phyloP scores from a whole-genome alignment of 2,888 invertebrate species.

The Vanessa cardui region DNA sequence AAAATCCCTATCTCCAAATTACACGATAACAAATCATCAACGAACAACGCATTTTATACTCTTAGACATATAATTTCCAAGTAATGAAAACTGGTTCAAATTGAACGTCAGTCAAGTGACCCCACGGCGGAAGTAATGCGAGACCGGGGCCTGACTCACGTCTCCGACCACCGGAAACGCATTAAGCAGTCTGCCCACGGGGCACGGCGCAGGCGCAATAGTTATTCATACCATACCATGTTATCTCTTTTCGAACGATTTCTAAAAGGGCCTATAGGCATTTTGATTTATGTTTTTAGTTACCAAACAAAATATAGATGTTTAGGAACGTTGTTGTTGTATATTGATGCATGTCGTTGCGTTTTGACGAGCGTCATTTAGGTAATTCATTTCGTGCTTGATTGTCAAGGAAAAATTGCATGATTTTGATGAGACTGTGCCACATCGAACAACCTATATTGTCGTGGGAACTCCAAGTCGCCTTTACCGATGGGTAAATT shows the following conservation, averaged over 20 bases:
- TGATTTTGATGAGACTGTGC: no score
- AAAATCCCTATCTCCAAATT: no score
- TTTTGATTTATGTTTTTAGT: background rate
- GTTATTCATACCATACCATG: background rate
- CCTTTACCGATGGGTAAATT: no score
- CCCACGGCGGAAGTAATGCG: conserved; percentile 32
- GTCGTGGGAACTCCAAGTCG: no score
- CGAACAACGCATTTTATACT: background rate
- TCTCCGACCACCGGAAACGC: conserved; percentile 29
- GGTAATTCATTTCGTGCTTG: no score
- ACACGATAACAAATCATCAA: no score
- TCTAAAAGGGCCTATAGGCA: background rate
- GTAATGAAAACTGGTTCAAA: conserved; percentile 9
- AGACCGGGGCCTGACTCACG: conserved; percentile 19
- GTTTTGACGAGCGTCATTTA: no score
- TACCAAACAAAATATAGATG: no score
- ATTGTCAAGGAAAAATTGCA: no score
- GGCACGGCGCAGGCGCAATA: conserved; percentile 17
- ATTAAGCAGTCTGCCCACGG: conserved; percentile 33
- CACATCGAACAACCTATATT: no score
- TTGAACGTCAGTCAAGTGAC: conserved; percentile 20
- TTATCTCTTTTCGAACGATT: background rate
- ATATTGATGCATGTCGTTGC: no score
- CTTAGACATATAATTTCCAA: conserved; percentile 12
- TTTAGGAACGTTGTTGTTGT: no score